phyloP scores from a whole-genome alignment of 2,888 invertebrate genomes.

The Shargacucullia verbasci region DNA sequence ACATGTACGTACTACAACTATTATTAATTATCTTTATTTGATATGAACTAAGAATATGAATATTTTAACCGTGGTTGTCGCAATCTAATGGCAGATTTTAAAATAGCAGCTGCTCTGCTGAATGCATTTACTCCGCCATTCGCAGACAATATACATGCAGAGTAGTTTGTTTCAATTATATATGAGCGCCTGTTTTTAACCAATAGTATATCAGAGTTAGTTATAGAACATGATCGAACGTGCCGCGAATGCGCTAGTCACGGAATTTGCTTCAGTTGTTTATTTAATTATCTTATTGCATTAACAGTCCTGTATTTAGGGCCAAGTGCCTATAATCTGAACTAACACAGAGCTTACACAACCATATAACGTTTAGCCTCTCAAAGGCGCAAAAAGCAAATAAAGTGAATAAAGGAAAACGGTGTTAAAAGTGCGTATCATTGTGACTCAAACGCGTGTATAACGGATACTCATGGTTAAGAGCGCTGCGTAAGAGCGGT shows the following conservation, averaged over 20 bases:
- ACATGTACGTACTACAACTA: too few species aligned
- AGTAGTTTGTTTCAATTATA: too few species aligned
- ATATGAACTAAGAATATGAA: too few species aligned
- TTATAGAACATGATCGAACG: too few species aligned
- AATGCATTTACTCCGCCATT: too few species aligned
- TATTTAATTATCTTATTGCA: not conserved
- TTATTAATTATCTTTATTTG: too few species aligned
- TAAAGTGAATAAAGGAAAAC: not conserved
- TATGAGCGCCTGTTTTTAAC: too few species aligned
- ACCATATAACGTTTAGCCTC: not conserved
- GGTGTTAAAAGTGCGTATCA: conserved; percentile 2
- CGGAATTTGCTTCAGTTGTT: not conserved
- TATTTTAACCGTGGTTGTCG: too few species aligned
- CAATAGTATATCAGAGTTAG: too few species aligned
- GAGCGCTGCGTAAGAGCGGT: not conserved
- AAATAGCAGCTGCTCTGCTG: too few species aligned
- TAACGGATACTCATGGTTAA: conserved; percentile 2
- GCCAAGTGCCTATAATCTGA: not conserved
- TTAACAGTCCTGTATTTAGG: not conserved
- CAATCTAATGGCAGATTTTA: too few species aligned
- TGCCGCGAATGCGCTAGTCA: not conserved
- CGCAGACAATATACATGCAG: too few species aligned
- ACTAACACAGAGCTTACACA: not conserved
- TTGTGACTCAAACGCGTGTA: conserved; percentile 1
- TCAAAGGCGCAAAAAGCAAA: not conserved